Evolutionary conservation across 2,797 vertebrate genomes (phyloP).

Genomic region (Mus minutoides): DNA sequence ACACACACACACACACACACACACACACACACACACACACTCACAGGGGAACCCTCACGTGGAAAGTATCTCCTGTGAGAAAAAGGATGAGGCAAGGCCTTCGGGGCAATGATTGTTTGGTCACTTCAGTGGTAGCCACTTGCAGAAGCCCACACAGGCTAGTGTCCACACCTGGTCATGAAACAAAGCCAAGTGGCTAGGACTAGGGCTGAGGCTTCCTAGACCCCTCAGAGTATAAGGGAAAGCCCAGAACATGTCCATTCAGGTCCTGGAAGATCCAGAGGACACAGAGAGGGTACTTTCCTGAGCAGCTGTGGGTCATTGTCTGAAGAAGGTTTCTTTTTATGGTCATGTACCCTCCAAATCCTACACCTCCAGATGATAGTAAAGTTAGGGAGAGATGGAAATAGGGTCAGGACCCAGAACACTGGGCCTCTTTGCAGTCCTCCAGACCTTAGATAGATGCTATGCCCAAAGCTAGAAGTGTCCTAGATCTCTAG

Average conservation of each 20-base stretch:
- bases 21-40: accelerated
- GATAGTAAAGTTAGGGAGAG: not conserved
- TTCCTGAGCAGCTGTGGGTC: not conserved
- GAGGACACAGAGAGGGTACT: accelerated
- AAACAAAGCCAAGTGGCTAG: not conserved
- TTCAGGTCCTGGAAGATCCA: not conserved
- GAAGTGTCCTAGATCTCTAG: not conserved
- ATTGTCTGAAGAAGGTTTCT: accelerated
- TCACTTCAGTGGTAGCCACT: not conserved
- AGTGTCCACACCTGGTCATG: not conserved
- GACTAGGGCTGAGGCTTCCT: accelerated
- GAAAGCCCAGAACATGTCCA: accelerated
- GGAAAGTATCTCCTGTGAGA: not conserved
- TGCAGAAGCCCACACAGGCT: accelerated
- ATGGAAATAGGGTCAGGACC: not conserved
- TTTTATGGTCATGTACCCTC: accelerated
- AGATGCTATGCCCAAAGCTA: not conserved
- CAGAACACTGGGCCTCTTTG: too few relatives aligned
- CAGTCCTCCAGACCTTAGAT: accelerated
- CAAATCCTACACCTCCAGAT: not conserved
- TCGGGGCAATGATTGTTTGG: not conserved
- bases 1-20: accelerated
- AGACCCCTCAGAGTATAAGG: not conserved
- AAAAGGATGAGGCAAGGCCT: not conserved
- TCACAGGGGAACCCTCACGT: accelerated